These are phyloP conservation scores for Falco biarmicus DNA, from an alignment of 2,797 vertebrate genomes.

Conservation along the genomic window DNA sequence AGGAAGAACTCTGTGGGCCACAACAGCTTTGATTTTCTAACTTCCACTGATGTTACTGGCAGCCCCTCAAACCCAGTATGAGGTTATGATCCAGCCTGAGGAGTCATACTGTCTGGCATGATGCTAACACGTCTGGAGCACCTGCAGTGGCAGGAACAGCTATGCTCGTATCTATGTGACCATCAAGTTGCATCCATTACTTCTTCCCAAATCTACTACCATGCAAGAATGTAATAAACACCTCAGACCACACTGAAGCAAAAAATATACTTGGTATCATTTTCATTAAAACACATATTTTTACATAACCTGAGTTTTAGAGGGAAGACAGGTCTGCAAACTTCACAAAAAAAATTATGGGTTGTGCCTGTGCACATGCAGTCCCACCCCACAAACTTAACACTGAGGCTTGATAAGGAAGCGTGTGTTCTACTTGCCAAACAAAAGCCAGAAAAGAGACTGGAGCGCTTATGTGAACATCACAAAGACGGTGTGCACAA, in stretches of 20 bases:
- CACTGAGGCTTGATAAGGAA: not conserved
- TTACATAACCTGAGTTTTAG: not conserved
- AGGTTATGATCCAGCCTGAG: not conserved
- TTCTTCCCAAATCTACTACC: not conserved
- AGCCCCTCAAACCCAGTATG: not conserved
- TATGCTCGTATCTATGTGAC: fast-evolving
- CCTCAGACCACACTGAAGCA: not conserved
- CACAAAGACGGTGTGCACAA: not conserved
- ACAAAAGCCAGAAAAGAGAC: not conserved
- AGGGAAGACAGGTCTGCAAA: not conserved
- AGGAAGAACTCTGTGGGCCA: not conserved
- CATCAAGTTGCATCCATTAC: not conserved
- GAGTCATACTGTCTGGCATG: not conserved
- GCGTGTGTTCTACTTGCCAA: fast-evolving
- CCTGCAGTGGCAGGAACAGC: fast-evolving
- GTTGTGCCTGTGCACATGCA: not conserved
- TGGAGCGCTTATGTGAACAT: not conserved
- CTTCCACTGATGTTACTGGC: not conserved
- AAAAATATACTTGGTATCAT: not conserved
- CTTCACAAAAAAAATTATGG: not conserved
- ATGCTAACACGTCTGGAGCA: not conserved
- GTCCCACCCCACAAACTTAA: not conserved
- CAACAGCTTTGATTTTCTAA: not conserved
- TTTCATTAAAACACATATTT: not conserved
- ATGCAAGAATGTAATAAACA: not conserved